These are phyloP conservation scores for Synanthedon formicaeformis DNA, from an alignment of 2,888 invertebrate species.

Conservation along the genomic window DNA sequence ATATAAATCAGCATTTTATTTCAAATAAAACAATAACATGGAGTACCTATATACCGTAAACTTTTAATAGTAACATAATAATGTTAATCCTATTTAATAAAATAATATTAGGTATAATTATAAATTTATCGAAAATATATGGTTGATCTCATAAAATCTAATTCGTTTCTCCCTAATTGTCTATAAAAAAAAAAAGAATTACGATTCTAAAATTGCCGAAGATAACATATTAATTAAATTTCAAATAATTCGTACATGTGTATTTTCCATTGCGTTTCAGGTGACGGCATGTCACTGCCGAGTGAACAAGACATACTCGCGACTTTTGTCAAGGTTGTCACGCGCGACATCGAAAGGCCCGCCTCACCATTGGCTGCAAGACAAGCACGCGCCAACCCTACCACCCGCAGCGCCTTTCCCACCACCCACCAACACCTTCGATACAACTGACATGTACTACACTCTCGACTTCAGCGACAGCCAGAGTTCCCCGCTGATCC, in stretches of 20 bases:
- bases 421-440: slow-evolving; percentile 62
- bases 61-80: no score
- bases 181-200: no score
- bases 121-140: no score
- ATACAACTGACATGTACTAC: slow-evolving; percentile 82
- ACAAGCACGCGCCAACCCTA: slow-evolving; percentile 52
- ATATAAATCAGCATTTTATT: no score
- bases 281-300: slow-evolving; percentile 84
- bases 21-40: no score
- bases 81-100: no score
- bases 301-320: slow-evolving; percentile 81
- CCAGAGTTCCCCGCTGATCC: slow-evolving; percentile 80
- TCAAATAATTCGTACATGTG: not conserved
- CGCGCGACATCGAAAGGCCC: slow-evolving; percentile 46
- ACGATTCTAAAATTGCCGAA: no score
- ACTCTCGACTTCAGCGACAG: slow-evolving; percentile 83
- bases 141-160: no score
- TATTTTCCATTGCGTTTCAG: slow-evolving; percentile 38
- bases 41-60: no score
- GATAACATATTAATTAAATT: no score
- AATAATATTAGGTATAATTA: no score
- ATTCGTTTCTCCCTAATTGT: no score
- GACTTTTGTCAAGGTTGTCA: slow-evolving; percentile 69
- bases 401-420: slow-evolving; percentile 19
- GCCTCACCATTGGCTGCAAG: slow-evolving; percentile 72